These are phyloP conservation scores for Craseonycteris thonglongyai DNA, from an alignment of 2,113 vertebrate species.

Conservation along the genomic window DNA sequence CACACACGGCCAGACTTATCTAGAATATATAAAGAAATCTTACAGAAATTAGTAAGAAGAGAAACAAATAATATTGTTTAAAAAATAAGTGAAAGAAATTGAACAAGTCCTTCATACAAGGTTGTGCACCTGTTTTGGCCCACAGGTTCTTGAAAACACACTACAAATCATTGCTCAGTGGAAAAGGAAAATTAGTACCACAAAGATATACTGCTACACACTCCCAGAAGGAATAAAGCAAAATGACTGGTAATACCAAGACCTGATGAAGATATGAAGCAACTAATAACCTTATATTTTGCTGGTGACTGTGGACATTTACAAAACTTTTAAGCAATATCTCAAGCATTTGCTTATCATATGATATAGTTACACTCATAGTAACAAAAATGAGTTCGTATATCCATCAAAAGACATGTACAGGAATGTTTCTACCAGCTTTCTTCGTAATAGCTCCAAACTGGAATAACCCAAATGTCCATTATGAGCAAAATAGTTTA, in stretches of 20 bases:
- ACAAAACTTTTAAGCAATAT: not conserved
- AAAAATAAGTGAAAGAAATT: not conserved
- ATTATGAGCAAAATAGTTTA: not conserved
- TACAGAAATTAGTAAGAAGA: not conserved
- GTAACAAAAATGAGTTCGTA: not conserved
- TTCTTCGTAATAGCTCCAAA: not conserved
- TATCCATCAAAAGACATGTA: not conserved
- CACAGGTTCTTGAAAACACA: not conserved
- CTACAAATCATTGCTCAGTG: not conserved
- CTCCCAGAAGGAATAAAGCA: not conserved
- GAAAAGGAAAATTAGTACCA: not conserved
- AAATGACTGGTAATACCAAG: not conserved
- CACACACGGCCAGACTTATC: not conserved
- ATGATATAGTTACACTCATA: not conserved
- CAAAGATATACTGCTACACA: not conserved
- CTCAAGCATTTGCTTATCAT: not conserved
- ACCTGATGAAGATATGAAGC: not conserved
- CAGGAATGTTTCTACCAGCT: not conserved
- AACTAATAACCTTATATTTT: not conserved
- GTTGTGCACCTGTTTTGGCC: not conserved
- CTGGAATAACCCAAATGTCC: not conserved
- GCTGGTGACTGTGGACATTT: not conserved
- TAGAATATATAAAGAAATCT: not conserved
- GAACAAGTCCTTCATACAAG: not conserved
- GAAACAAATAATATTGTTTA: not conserved